Evolutionary conservation across 2,113 vertebrate genomes (phyloP), one percentile per base, ranked within the genome.

Genomic region (Halcyon senegalensis): DNA sequence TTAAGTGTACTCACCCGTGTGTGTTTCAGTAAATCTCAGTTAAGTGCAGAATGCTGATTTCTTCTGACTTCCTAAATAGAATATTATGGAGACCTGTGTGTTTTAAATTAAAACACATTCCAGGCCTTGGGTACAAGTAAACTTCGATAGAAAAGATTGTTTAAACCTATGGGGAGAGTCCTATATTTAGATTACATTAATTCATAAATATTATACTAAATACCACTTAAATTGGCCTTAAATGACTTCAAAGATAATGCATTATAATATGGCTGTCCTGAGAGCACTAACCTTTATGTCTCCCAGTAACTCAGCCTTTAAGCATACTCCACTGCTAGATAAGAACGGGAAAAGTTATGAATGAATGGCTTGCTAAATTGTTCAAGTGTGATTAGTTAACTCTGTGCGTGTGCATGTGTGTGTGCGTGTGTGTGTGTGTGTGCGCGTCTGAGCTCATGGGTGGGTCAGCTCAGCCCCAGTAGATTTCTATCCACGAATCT

Each of bases 151-250:
- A 96, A 96, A 97, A 97, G 93, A 82, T 93, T 94, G 79, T 92
- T 97, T 94, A 97, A 98, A 96, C 94, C 97, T 96, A 91, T 87
- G 51, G 98, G 97, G 96, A 98, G 68, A 90, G 84, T 74, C 97
- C 86, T 98, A 97, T 98, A 97, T 98, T 98, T 98, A 98, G 96
- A 98, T 98, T 97, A 97, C 96, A 97, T 98, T 98, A 98, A 98
- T 98, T 98, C 97, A 98, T 98, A 98, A 98, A 98, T 98, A 98
- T 98, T 98, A 98, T 97, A 98, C 98, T 98, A 98, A 98, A 98
- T 98, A 98, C 97, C 97, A 97, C 96, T 98, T 98, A 98, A 98
- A 98, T 98, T 98, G 96, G 96, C 95, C 98, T 98, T 98, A 98
- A 98, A 98, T 97, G 95, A 98, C 96, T 98, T 98, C 97, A 97